Conservation (phyloP, 2,113 vertebrate genomes). For the Accipiter cooperii region DNA sequence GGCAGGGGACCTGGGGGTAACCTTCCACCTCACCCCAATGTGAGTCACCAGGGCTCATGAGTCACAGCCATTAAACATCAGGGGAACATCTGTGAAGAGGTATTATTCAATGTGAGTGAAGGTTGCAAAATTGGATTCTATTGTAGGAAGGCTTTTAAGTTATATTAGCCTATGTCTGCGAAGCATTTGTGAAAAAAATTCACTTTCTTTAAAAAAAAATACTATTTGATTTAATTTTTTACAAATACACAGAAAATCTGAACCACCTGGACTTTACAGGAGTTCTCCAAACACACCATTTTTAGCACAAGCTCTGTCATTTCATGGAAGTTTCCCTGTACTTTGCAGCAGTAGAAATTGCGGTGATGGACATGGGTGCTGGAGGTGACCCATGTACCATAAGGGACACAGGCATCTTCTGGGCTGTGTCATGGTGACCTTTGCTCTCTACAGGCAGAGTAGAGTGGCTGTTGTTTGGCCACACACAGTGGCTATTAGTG, state of each 20-base stretch:
- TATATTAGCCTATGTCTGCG: not conserved
- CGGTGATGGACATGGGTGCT: rapidly evolving
- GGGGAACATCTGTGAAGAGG: not conserved
- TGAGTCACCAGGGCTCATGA: not conserved
- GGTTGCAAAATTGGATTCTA: not conserved
- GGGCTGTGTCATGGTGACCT: not conserved
- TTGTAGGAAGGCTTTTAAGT: not conserved
- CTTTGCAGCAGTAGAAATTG: not conserved
- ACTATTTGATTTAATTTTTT: not conserved
- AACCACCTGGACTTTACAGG: not conserved
- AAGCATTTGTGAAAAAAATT: not conserved
- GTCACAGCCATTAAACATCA: not conserved
- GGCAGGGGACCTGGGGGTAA: not conserved
- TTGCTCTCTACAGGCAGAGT: not conserved
- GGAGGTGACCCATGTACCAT: rapidly evolving
- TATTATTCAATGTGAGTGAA: not conserved
- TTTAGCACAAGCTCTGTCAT: not conserved
- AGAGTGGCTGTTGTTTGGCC: not conserved
- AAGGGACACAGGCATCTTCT: not conserved
- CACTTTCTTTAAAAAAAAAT: not conserved
- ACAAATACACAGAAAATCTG: not conserved
- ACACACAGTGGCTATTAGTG: not conserved
- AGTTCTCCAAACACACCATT: not conserved
- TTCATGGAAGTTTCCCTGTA: not conserved
- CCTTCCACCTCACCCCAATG: not conserved